Percentiles rank a stretch among this genome's conserved stretches.
phyloP scores from a whole-genome alignment of 2,113 vertebrate genomes.

The Pelobates fuscus region DNA sequence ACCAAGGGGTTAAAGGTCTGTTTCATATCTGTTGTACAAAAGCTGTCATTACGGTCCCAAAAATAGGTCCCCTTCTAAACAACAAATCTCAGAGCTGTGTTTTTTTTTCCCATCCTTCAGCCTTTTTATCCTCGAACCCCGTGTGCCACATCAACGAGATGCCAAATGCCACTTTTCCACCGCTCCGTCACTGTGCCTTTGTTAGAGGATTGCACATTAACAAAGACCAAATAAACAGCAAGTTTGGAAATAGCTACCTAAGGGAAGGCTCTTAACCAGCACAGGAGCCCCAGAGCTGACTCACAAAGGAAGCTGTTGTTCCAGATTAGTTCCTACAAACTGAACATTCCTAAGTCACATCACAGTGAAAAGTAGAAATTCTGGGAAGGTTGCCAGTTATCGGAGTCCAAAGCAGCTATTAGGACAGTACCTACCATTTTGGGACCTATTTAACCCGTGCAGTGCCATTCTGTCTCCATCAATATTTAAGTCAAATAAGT shows the following conservation, averaged over 20 bases:
- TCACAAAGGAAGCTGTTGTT: slow-evolving; percentile 59
- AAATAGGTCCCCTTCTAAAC: slow-evolving; percentile 1
- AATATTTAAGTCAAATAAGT: too few relatives aligned
- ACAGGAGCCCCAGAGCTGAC: slow-evolving; percentile 54
- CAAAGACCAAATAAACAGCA: slow-evolving; percentile 50
- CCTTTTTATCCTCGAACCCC: slow-evolving; percentile 9
- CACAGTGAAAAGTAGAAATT: slow-evolving; percentile 54
- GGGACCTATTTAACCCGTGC: not conserved
- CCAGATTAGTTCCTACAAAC: slow-evolving; percentile 44
- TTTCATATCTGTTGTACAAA: not conserved
- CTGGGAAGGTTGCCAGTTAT: slow-evolving; percentile 43
- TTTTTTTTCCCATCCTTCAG: not conserved
- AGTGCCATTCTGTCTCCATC: not conserved
- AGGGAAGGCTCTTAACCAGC: slow-evolving; percentile 50
- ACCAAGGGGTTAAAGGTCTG: not conserved
- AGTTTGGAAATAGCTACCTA: slow-evolving; percentile 48
- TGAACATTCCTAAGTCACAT: slow-evolving; percentile 7
- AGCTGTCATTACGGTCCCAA: not conserved
- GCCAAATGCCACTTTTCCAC: slow-evolving; percentile 24
- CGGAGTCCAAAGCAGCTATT: slow-evolving; percentile 31
- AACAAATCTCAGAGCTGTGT: slow-evolving; percentile 18
- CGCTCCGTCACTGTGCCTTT: slow-evolving; percentile 18
- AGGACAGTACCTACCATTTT: not conserved
- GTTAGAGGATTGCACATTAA: slow-evolving; percentile 47
- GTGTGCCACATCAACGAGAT: slow-evolving; percentile 8